Evolutionary conservation across 2,113 vertebrate species (phyloP).

Genomic region (Poeciliopsis occidentalis): DNA sequence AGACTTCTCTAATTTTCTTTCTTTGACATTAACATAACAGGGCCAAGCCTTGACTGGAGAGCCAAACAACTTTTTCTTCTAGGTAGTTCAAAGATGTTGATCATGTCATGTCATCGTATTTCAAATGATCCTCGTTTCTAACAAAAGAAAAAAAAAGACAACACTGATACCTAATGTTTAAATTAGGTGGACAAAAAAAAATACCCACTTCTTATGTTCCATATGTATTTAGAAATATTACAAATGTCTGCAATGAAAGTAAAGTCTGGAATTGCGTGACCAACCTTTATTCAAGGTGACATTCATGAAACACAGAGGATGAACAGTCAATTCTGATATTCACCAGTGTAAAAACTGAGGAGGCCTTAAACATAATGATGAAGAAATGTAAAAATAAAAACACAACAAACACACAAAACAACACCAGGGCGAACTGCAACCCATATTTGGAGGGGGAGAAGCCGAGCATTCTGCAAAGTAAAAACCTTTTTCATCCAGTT

Average conservation of each 20-base stretch:
- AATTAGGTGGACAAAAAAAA: not conserved
- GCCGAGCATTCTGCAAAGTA: not conserved
- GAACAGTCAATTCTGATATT: not conserved
- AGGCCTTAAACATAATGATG: not conserved
- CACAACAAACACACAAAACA: no score
- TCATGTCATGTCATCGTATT: slow-evolving; percentile 29
- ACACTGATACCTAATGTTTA: not conserved
- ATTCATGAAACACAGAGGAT: not conserved
- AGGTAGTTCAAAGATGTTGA: slow-evolving; percentile 43
- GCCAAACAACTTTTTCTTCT: slow-evolving; percentile 40
- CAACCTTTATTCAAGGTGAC: no score
- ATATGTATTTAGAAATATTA: not conserved
- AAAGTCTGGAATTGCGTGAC: not conserved
- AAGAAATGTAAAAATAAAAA: not conserved
- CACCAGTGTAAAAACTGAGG: not conserved
- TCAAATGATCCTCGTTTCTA: slow-evolving; percentile 14
- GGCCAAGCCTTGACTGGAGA: not conserved
- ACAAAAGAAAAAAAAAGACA: not conserved
- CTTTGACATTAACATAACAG: slow-evolving; percentile 4
- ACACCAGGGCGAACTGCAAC: not conserved
- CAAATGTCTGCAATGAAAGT: not conserved
- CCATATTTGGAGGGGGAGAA: not conserved
- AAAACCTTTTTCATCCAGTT: slow-evolving; percentile 2
- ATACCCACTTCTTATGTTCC: not conserved
- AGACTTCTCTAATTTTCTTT: slow-evolving; percentile 20